A percentile compares a stretch with the other conserved stretches of the same genome.
Conservation (phyloP, 2,888 invertebrate species). For the Hydrotaea diabolus region DNA sequence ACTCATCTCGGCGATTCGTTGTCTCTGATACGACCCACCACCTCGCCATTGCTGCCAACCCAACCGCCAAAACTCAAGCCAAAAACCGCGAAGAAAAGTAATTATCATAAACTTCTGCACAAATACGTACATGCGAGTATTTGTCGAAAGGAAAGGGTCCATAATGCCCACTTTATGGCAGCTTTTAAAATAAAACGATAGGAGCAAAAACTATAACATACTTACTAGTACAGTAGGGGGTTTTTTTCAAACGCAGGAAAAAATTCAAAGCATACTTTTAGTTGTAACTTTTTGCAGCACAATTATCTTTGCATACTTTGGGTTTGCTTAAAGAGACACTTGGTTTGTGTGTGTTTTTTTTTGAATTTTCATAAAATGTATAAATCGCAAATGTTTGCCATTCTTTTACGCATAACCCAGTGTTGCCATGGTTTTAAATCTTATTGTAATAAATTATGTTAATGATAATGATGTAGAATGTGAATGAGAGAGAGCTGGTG, state of each 20-base stretch:
- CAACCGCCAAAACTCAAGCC: conserved; percentile 59
- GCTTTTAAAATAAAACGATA: conserved; percentile 9
- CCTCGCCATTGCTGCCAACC: background rate
- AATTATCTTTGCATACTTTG: conserved; percentile 6
- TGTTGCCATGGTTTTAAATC: conserved; percentile 53
- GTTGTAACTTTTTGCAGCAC: background rate
- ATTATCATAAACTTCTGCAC: conserved; percentile 62
- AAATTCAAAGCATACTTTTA: conserved; percentile 30
- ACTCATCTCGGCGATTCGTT: conserved; percentile 35
- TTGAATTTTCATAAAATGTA: background rate
- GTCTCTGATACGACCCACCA: background rate
- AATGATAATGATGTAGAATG: conserved; percentile 27
- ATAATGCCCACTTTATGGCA: conserved; percentile 30
- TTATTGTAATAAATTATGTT: conserved; percentile 35
- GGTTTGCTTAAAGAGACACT: background rate
- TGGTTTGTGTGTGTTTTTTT: too few relatives aligned
- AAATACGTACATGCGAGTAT: conserved; percentile 27
- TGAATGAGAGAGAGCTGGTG: background rate
- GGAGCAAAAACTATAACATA: too few relatives aligned
- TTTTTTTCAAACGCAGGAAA: background rate
- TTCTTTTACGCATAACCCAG: conserved; percentile 1
- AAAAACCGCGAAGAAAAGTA: conserved; percentile 66
- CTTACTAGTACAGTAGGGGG: too few relatives aligned
- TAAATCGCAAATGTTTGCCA: conserved; percentile 50
- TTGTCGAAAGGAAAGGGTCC: conserved; percentile 34